Base-by-base conservation (phyloP, 2,113 vertebrate species). In the Larimichthys crocea region DNA sequence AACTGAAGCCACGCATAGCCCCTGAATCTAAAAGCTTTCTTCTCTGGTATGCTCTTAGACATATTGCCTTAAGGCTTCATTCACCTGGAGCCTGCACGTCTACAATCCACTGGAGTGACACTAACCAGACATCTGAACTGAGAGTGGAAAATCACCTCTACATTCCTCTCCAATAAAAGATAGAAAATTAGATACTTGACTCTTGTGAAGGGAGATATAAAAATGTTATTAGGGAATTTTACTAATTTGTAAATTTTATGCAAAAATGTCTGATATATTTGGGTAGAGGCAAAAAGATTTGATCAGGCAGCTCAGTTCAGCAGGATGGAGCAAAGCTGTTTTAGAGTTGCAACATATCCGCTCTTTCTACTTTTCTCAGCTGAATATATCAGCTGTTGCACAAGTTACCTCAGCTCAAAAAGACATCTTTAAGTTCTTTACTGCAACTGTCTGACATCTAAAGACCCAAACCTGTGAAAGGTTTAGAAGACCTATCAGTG, bases 161-260 rank as follows among this genome's bases (percentile, higher is more conserved):
- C 82, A 82, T 82, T 79, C 75, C 24, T 76, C n/a, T 0, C 35
- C 35, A 10, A 44, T 62, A 68, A 29, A 29, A 60, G 29, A 64
- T 4, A 73, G 35, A 26, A 4, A 16, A 71, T 46, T 2, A 22
- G 26, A 49, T 11, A 3, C 3, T 49, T 65, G 55, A 66, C 48
- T 61, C 10, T 16, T 56, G 24, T 17, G 10, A 2, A 76, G 17
- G 35, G 7, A 35, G 35, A 8, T 35, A 35, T 8, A 35, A 4
- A 35, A 87, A 31, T 63, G 29, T 17, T 31, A 57, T 15, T 22
- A 1, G 42, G 16, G 12, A 4, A 46, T 46, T 46, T 46, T 14
- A 46, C 35, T 14, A 14, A 12, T 46, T 46, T 46, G 12, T 49
- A 0, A 35, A 4, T 9, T 59, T n/a, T 40, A 12, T 26, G 22